Conservation (phyloP, 2,888 invertebrate genomes). For the Schizaphis graminum region DNA sequence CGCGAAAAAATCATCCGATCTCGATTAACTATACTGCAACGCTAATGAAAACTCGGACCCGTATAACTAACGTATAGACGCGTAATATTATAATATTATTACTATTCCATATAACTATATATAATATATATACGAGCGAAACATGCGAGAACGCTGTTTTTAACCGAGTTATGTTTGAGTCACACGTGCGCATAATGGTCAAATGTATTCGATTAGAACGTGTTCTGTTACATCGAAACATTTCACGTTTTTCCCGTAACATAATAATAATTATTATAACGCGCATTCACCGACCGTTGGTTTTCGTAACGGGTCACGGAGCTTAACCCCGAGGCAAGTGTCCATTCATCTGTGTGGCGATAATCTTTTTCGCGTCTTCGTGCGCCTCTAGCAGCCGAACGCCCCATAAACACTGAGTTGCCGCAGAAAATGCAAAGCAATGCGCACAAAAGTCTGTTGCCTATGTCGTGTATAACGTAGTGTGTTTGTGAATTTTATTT, state of each 20-base stretch:
- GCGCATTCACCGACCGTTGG: background rate
- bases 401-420: background rate
- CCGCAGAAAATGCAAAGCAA: background rate
- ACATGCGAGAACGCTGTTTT: background rate
- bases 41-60: background rate
- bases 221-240: background rate
- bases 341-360: slow-evolving; percentile 37
- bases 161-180: background rate
- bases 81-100: background rate
- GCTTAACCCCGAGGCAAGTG: slow-evolving; percentile 44
- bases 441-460: background rate
- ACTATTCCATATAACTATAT: no score
- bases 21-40: background rate
- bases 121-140: background rate
- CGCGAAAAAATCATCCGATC: background rate
- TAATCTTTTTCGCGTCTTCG: slow-evolving; percentile 14
- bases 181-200: background rate
- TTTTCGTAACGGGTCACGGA: slow-evolving; percentile 47
- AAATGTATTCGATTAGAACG: background rate
- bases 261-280: slow-evolving; percentile 43
- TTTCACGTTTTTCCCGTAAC: background rate
- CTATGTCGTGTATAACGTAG: no score
- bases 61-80: background rate
- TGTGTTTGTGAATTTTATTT: background rate
- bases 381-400: background rate